These are phyloP conservation scores for Peromyscus attwateri DNA, from an alignment of 2,797 vertebrate species.

Conservation along the genomic window DNA sequence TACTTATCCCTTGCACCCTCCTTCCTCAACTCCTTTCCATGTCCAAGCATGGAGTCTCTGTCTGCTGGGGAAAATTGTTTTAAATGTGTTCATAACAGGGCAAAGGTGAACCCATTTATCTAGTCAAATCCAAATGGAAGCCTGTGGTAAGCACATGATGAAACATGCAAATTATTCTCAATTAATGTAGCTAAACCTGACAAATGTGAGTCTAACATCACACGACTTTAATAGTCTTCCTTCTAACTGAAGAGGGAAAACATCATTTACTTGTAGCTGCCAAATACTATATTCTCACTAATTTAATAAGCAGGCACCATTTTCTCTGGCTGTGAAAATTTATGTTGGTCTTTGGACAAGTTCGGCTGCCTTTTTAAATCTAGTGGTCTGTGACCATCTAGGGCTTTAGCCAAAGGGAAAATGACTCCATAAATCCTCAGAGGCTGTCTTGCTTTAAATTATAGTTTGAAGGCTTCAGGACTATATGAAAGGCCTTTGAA, in stretches of 20 bases:
- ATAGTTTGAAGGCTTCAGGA: constrained; percentile 66
- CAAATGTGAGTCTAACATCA: constrained; percentile 84
- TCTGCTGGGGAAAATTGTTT: neutral
- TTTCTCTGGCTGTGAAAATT: constrained; percentile 87
- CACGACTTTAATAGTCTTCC: constrained; percentile 77
- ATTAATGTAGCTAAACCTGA: constrained; percentile 83
- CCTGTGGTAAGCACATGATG: constrained; percentile 72
- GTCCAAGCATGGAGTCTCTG: neutral
- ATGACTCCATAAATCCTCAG: constrained; percentile 84
- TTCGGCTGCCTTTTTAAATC: constrained; percentile 87
- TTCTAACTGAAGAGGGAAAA: constrained; percentile 74
- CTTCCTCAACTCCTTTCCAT: neutral
- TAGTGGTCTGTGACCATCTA: constrained; percentile 85
- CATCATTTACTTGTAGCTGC: constrained; percentile 86
- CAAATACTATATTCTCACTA: constrained; percentile 84
- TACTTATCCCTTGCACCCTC: neutral
- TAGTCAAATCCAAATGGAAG: constrained; percentile 71
- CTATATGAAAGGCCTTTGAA: constrained; percentile 74
- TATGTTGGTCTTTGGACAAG: constrained; percentile 85
- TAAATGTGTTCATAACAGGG: constrained; percentile 60
- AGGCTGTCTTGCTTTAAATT: constrained; percentile 81
- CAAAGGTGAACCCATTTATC: constrained; percentile 75
- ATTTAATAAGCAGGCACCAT: constrained; percentile 85
- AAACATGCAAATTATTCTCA: constrained; percentile 84
- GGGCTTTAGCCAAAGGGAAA: constrained; percentile 85